Conservation (phyloP, 2,797 vertebrate genomes). For the Ibycter americanus region DNA sequence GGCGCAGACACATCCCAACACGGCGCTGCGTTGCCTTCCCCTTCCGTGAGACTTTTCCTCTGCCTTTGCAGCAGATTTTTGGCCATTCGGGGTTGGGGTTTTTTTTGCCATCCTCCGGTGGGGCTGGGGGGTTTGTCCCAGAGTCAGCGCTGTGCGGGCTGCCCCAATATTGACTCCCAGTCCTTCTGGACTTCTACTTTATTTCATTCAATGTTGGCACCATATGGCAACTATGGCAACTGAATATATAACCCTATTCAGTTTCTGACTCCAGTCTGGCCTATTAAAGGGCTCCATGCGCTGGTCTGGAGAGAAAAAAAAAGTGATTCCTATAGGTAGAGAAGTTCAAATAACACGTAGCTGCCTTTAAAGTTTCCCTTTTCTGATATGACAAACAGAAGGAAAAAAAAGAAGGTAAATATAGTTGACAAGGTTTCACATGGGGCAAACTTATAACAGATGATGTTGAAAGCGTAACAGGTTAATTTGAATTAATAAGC, state of each 20-base stretch:
- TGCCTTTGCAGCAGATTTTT: neutral
- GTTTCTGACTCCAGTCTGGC: slow-evolving; percentile 21
- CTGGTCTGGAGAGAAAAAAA: neutral
- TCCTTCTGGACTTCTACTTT: slow-evolving; percentile 51
- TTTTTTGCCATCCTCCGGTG: neutral
- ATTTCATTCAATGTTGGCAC: slow-evolving; percentile 64
- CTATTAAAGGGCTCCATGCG: slow-evolving; percentile 20
- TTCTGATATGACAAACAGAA: neutral
- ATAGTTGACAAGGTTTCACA: neutral
- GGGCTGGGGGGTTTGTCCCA: neutral
- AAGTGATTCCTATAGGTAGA: neutral
- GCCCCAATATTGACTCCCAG: slow-evolving; percentile 40
- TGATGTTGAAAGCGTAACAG: neutral
- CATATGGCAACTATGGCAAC: slow-evolving; percentile 73
- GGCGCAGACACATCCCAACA: neutral
- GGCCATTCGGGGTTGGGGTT: neutral
- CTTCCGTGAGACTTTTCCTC: neutral
- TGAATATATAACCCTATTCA: slow-evolving; percentile 70
- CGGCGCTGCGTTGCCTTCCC: neutral
- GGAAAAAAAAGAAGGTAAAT: neutral
- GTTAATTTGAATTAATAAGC: neutral
- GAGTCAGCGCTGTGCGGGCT: neutral
- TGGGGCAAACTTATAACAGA: neutral
- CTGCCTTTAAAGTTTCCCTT: neutral
- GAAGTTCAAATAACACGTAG: neutral